A percentile compares a stretch with the other conserved stretches of the same genome.
Conservation (phyloP, 2,797 vertebrate genomes). For the Microchirus variegatus region DNA sequence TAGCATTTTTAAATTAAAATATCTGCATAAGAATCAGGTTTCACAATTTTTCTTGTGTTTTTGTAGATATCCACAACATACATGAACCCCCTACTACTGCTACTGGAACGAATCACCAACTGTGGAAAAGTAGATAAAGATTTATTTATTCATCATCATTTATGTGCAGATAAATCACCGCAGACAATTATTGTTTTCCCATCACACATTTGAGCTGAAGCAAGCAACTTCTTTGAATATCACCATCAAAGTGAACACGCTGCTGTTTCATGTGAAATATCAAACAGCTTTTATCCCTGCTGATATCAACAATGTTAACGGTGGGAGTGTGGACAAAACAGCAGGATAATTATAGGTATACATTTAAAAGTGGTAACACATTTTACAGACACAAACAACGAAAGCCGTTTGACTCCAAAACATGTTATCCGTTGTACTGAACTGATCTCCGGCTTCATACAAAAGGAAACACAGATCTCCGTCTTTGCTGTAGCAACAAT, state of each 20-base stretch:
- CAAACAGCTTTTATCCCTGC: conserved; percentile 5
- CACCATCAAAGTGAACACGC: background rate
- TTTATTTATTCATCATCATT: background rate
- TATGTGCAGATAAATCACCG: background rate
- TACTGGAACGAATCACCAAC: background rate
- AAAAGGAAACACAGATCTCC: background rate
- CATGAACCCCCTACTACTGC: background rate
- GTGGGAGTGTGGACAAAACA: background rate
- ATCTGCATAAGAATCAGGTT: no score
- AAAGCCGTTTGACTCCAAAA: background rate
- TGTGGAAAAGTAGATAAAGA: conserved; percentile 1
- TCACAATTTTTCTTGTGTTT: no score
- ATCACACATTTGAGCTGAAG: background rate
- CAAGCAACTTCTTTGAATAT: background rate
- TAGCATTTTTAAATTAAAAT: no score
- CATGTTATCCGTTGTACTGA: background rate
- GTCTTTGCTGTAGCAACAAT: no score
- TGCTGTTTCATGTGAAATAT: background rate
- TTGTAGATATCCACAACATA: background rate
- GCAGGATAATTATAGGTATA: background rate
- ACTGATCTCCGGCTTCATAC: background rate
- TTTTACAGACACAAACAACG: background rate
- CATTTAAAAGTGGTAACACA: background rate
- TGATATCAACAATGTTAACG: background rate
- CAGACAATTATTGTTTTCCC: background rate